Conservation (phyloP, 1,140 invertebrate species). For the Pogonognathellus flavescens region DNA sequence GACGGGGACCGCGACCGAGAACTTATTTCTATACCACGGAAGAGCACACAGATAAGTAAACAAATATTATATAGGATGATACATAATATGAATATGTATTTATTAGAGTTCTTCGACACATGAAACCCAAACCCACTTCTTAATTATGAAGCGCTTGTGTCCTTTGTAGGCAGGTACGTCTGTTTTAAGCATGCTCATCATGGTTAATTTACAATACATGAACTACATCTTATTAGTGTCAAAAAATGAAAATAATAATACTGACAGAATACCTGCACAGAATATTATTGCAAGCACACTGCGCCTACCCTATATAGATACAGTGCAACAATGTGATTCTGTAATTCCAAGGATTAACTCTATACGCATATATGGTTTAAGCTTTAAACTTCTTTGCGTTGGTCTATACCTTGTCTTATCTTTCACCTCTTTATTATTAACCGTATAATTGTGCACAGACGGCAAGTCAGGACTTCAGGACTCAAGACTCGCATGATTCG, state of each 20-base stretch:
- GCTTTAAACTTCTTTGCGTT: not conserved
- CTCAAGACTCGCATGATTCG: not conserved
- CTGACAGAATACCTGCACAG: no score
- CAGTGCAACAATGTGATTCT: not conserved
- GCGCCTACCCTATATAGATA: no score
- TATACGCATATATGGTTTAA: not conserved
- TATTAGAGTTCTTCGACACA: no score
- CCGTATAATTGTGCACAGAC: not conserved
- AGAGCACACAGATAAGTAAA: not conserved
- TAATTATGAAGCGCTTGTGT: no score
- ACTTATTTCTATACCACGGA: slow-evolving; percentile 6
- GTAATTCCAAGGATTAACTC: not conserved
- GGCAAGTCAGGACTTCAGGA: slow-evolving; percentile 14
- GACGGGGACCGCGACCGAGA: slow-evolving; percentile 10
- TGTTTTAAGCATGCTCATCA: no score
- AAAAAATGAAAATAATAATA: no score
- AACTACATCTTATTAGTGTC: no score
- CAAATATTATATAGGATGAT: not conserved
- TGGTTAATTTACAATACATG: no score
- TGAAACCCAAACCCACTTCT: no score
- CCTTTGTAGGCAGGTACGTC: no score
- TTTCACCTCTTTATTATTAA: slow-evolving; percentile 23
- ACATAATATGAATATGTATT: not conserved
- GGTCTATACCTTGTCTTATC: slow-evolving; percentile 16
- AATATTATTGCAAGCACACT: no score